phyloP scores from a whole-genome alignment of 2,113 vertebrate species.

The Xenus cinereus region DNA sequence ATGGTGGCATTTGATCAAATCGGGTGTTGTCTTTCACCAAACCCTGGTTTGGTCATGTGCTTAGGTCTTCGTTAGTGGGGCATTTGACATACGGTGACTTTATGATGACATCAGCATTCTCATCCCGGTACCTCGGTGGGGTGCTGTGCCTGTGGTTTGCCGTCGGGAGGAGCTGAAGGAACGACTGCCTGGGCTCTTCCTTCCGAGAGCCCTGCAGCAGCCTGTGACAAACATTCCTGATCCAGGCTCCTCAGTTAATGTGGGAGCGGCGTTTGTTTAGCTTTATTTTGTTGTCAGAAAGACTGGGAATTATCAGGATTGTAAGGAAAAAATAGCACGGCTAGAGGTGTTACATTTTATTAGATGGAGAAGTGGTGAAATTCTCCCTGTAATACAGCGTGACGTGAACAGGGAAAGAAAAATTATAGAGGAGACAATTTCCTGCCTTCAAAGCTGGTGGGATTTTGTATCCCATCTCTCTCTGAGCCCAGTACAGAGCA shows the following conservation, averaged over 20 bases:
- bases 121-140: neutral
- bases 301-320: neutral
- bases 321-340: neutral
- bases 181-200: neutral
- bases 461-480: neutral
- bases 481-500: neutral
- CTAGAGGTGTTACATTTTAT: neutral
- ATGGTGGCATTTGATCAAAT: neutral
- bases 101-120: neutral
- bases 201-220: accelerated
- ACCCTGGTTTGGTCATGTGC: neutral
- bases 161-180: constrained; percentile 33
- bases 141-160: neutral
- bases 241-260: neutral
- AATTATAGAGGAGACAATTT: neutral
- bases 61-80: neutral
- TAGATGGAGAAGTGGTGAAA: neutral
- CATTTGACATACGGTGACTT: accelerated
- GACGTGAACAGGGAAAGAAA: neutral
- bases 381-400: neutral
- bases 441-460: neutral
- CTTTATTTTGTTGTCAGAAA: neutral
- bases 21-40: neutral
- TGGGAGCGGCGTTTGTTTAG: neutral
- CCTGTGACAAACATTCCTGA: neutral